A percentile compares a stretch with the other conserved stretches of the same genome.
Evolutionary conservation across 2,797 vertebrate genomes (phyloP).

Genomic region (Phoeniculus purpureus): DNA sequence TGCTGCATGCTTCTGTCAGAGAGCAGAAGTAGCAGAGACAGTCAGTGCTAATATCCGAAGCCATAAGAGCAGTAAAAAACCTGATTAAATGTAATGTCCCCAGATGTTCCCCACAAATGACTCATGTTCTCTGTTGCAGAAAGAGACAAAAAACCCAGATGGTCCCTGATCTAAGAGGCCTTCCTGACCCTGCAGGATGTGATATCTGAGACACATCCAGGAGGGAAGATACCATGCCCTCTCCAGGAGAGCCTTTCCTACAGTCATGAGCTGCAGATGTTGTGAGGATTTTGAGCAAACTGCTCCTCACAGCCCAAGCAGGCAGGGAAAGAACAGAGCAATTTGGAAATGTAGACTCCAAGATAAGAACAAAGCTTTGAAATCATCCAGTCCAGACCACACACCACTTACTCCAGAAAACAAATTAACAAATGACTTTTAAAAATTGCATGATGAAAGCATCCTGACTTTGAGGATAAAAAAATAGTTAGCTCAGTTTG

Average conservation of each 20-base stretch:
- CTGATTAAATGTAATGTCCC: constrained; percentile 1
- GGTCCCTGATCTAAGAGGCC: background rate
- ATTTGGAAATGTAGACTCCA: background rate
- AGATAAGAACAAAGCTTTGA: background rate
- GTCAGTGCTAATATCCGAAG: constrained; percentile 9
- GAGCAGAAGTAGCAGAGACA: background rate
- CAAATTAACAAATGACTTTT: background rate
- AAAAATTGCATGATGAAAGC: background rate
- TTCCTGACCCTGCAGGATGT: background rate
- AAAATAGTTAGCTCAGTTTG: background rate
- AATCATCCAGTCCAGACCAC: background rate
- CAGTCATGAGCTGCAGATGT: background rate
- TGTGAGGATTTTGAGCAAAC: background rate
- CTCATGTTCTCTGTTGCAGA: background rate
- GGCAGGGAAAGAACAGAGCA: background rate
- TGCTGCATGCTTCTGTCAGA: background rate
- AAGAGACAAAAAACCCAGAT: background rate
- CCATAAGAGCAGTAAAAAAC: constrained; percentile 11
- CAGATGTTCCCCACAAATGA: constrained; percentile 36
- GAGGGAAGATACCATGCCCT: background rate
- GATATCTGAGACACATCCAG: background rate
- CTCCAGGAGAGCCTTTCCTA: background rate
- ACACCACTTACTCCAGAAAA: background rate
- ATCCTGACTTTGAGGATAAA: background rate
- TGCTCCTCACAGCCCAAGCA: background rate